Percentiles rank a stretch among this genome's conserved stretches.
These are phyloP conservation scores for Chaenocephalus aceratus DNA, from an alignment of 2,113 vertebrate species.

Conservation along the genomic window DNA sequence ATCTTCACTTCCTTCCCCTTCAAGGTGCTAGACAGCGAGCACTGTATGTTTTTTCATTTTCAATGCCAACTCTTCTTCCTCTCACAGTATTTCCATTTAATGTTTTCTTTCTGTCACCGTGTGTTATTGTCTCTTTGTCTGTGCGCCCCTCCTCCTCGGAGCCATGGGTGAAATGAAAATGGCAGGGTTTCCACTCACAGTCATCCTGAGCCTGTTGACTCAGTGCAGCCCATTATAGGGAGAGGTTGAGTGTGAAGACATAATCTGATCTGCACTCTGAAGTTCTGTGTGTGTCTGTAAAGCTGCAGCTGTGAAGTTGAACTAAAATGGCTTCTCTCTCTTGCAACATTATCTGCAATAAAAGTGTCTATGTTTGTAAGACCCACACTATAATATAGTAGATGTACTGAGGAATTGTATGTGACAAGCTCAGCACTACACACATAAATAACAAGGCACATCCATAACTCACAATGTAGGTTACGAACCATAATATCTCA, in stretches of 20 bases:
- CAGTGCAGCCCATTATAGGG: constrained; percentile 9
- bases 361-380: neutral
- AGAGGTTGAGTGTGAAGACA: constrained; percentile 30
- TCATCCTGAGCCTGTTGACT: constrained; percentile 3
- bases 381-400: neutral
- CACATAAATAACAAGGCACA: neutral
- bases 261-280: constrained; percentile 27
- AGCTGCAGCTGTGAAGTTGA: neutral
- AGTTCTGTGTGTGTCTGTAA: constrained; percentile 5
- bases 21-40: constrained; percentile 8
- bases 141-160: neutral
- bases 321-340: neutral
- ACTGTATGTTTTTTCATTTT: too few relatives aligned
- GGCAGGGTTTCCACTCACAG: constrained; percentile 23
- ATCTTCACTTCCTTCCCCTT: neutral
- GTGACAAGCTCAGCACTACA: neutral
- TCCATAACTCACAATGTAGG: neutral
- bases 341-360: neutral
- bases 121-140: constrained; percentile 23
- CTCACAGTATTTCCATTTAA: too few relatives aligned
- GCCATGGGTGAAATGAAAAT: constrained; percentile 30
- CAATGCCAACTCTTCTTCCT: too few relatives aligned
- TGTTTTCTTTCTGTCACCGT: neutral
- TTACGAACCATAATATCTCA: neutral
- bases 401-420: neutral